A percentile compares a stretch with the other conserved stretches of the same genome.
phyloP scores from a whole-genome alignment of 2,888 invertebrate genomes.

The Furcula furcula region DNA sequence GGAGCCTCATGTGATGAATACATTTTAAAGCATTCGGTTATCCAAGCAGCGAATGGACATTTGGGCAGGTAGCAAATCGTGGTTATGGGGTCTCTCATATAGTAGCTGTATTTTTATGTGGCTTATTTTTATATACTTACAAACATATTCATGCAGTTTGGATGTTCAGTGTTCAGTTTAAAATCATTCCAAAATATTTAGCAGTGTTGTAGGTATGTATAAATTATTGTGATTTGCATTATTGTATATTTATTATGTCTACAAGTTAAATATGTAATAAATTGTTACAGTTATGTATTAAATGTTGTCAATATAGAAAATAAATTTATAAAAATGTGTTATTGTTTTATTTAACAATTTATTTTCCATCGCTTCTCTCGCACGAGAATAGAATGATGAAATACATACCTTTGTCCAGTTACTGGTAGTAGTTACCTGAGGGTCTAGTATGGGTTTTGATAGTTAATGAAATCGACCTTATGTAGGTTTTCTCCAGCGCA shows the following conservation, averaged over 20 bases:
- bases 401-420: no score
- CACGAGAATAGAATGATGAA: no score
- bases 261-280: conserved; percentile 4
- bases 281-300: conserved; percentile 15
- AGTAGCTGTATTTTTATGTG: conserved; percentile 11
- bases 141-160: conserved; percentile 33
- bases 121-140: conserved; percentile 34
- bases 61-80: background rate
- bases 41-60: no score
- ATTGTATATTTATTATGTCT: conserved; percentile 23
- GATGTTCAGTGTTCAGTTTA: conserved; percentile 45
- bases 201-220: conserved; percentile 19
- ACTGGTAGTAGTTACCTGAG: no score
- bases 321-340: conserved; percentile 22
- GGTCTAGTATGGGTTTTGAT: no score
- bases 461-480: no score
- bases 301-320: conserved; percentile 27
- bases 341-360: no score
- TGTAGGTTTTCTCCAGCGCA: no score
- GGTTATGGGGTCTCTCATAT: background rate
- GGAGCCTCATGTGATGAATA: no score
- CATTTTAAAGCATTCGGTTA: no score
- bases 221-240: conserved; percentile 33
- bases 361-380: no score
- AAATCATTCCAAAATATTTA: conserved; percentile 56